These are phyloP conservation scores for Myzus persicae DNA, from an alignment of 1,140 invertebrate species.

Conservation along the genomic window DNA sequence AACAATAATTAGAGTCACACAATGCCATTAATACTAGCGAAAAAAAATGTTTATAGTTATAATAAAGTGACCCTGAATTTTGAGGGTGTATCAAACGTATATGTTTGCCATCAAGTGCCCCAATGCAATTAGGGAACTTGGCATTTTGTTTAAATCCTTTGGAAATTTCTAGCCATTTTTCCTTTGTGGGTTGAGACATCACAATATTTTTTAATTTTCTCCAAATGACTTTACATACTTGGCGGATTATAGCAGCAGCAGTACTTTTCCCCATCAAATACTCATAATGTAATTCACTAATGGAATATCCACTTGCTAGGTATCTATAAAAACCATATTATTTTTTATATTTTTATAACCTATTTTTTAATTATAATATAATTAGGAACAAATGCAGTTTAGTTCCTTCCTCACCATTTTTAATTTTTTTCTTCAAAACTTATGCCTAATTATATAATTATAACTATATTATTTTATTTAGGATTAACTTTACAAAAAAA, in stretches of 20 bases:
- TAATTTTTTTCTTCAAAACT: conserved; percentile 22
- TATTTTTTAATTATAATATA: conserved; percentile 12
- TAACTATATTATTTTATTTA: neutral
- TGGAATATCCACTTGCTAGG: conserved; percentile 60
- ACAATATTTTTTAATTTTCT: conserved; percentile 56
- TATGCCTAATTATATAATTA: no score
- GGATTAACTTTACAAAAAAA: no score
- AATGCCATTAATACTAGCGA: conserved; percentile 16
- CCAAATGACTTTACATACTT: conserved; percentile 61
- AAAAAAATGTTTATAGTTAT: conserved; percentile 57
- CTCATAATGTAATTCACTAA: conserved; percentile 45
- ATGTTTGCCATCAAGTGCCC: conserved; percentile 37
- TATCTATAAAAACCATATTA: conserved; percentile 59
- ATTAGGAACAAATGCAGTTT: neutral
- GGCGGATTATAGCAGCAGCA: conserved; percentile 60
- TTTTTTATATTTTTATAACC: conserved; percentile 29
- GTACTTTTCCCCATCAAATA: conserved; percentile 61
- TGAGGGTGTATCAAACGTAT: conserved; percentile 45
- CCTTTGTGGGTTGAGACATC: conserved; percentile 59
- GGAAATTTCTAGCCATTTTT: conserved; percentile 57
- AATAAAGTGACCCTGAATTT: conserved; percentile 59
- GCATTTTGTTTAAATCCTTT: conserved; percentile 43
- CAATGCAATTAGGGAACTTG: conserved; percentile 21
- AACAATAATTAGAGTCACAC: conserved; percentile 45
- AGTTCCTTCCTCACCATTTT: neutral